phyloP scores from a whole-genome alignment of 2,797 vertebrate genomes.

The Cossypha dichroa region DNA sequence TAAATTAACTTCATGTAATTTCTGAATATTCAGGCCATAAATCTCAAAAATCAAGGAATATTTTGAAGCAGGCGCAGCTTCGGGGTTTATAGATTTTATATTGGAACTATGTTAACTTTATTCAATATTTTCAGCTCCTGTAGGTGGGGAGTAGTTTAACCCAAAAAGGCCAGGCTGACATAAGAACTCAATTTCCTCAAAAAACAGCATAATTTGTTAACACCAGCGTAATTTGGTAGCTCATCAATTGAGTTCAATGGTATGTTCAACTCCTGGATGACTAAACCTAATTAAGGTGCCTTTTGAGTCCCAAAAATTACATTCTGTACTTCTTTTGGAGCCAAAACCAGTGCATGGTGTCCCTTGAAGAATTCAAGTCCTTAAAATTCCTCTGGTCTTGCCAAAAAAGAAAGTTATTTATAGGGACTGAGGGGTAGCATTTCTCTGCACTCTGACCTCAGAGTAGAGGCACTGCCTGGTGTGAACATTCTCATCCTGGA shows the following conservation, averaged over 20 bases:
- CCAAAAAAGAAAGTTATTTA: not conserved
- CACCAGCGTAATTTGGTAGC: not conserved
- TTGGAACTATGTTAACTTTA: not conserved
- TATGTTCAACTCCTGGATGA: not conserved
- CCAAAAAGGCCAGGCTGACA: not conserved
- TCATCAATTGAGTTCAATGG: not conserved
- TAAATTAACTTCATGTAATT: not conserved
- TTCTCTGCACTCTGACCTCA: not conserved
- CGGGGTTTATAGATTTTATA: not conserved
- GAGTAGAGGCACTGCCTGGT: not conserved
- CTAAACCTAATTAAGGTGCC: not conserved
- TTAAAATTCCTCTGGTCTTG: not conserved
- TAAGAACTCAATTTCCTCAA: not conserved
- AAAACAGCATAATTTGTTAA: not conserved
- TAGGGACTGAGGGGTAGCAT: not conserved
- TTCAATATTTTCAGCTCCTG: not conserved
- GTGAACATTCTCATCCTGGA: not conserved
- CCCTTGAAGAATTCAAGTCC: not conserved
- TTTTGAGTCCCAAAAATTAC: not conserved
- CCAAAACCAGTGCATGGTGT: rapidly evolving
- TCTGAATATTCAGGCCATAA: not conserved
- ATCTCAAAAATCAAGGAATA: not conserved
- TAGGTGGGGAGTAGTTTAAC: not conserved
- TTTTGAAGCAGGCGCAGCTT: not conserved
- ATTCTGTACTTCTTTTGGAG: not conserved